A percentile compares a stretch with the other conserved stretches of the same genome.
Evolutionary conservation across 2,113 vertebrate species (phyloP).

Genomic region (Microtus richardsoni): DNA sequence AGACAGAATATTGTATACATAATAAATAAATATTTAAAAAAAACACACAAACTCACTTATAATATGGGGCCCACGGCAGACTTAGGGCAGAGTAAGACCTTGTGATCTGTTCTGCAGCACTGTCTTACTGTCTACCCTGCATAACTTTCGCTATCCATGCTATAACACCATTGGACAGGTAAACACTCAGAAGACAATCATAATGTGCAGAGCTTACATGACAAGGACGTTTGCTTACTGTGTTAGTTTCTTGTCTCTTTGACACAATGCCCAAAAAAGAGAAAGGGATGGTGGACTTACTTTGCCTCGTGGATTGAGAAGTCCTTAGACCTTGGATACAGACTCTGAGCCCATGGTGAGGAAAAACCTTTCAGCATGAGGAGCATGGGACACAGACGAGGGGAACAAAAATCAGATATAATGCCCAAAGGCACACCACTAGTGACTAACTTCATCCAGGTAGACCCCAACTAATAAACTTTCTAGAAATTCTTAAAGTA

Average conservation of each 20-base stretch:
- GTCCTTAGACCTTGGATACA: too few relatives aligned
- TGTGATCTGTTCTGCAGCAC: background rate
- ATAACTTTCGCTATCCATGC: accelerated
- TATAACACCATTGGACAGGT: background rate
- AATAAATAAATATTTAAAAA: too few relatives aligned
- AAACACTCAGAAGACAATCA: background rate
- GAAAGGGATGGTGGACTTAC: background rate
- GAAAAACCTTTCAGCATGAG: background rate
- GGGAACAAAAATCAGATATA: background rate
- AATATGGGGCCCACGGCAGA: background rate
- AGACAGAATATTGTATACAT: too few relatives aligned
- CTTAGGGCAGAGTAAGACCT: background rate
- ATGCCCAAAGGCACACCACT: background rate
- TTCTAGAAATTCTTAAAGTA: background rate
- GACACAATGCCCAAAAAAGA: background rate
- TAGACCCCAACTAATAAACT: background rate
- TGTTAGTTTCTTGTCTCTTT: background rate
- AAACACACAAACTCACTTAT: background rate
- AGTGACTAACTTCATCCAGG: background rate
- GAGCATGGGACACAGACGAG: background rate
- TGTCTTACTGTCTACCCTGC: background rate
- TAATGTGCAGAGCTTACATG: background rate
- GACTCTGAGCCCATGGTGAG: background rate
- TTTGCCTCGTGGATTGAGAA: background rate
- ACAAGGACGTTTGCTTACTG: background rate